A percentile compares a stretch with the other conserved stretches of the same genome.
Conservation (phyloP, 2,888 invertebrate genomes). For the Clistopyga incitator region DNA sequence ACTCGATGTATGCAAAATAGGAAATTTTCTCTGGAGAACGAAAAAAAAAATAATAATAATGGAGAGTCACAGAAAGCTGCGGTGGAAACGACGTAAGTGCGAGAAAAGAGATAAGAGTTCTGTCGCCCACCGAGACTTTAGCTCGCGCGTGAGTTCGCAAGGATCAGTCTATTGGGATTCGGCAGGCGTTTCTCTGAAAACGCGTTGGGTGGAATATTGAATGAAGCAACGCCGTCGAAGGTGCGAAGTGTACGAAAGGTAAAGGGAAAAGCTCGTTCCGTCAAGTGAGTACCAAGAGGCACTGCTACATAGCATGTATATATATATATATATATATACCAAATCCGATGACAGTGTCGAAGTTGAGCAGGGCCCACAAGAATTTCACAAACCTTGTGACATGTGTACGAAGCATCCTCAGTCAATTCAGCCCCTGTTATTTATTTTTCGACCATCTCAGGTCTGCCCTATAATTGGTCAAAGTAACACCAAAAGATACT, state of each 20-base stretch:
- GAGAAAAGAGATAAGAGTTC: constrained; percentile 53
- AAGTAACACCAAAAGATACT: too few species aligned
- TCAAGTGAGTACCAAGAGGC: constrained; percentile 50
- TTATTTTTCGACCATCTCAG: too few species aligned
- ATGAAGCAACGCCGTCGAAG: constrained; percentile 73
- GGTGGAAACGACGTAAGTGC: constrained; percentile 41
- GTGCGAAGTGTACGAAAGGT: constrained; percentile 52
- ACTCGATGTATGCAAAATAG: not conserved
- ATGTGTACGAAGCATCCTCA: not conserved
- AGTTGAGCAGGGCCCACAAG: constrained; percentile 9
- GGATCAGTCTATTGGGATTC: constrained; percentile 79
- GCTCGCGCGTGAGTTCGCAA: constrained; percentile 30
- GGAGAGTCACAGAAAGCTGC: not conserved
- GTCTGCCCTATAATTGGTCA: too few species aligned
- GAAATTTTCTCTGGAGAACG: not conserved
- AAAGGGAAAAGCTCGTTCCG: constrained; percentile 61
- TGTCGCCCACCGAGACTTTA: constrained; percentile 56
- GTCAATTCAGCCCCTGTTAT: too few species aligned
- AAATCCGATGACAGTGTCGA: constrained; percentile 48
- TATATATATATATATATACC: not conserved
- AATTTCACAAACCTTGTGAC: constrained; percentile 31
- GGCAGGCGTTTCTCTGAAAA: constrained; percentile 79
- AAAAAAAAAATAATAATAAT: too few species aligned
- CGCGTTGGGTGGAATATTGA: constrained; percentile 82
- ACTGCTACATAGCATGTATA: constrained; percentile 19